Base-by-base conservation (phyloP, 1,140 invertebrate species). In the Diploscapter pachys region DNA sequence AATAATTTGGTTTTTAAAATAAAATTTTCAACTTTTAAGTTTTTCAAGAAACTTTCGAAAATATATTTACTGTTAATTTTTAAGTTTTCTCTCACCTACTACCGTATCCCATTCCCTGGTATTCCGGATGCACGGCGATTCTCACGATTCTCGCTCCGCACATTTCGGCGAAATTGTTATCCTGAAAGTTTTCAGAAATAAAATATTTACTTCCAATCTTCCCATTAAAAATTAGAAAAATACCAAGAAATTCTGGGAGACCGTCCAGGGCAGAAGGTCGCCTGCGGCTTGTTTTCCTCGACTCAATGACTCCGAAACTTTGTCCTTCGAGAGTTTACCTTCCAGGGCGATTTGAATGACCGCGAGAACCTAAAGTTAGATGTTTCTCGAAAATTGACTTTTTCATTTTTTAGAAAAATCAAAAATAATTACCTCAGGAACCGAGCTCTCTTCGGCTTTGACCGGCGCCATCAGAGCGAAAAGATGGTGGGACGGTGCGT, bases 91-190 rank as follows among this genome's bases (percentile, higher is more conserved):
- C 31, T 59, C n/a, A 64, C 77, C 68, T 57, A 72, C 75, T 57
- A 51, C 78, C 73, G 48, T 78, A 72, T 11, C 78, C 78, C 72
- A 72, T 81, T 66, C 91, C 88, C 88, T 98, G 95, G 87, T 97
- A 98, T 80, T 97, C 93, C 0, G 97, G 96, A 90, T 99, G 95
- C 3, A 96, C 98, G 2, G 96, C 96, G 72, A 99, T 96, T 57
- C 96, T 89, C 13, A 99, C 93, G 72, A 99, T 90, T 76, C 96
- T 89, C 13, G 92, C 94, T 5, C 96, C 96, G 75, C 92, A 91
- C 2, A 99, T 88, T 70, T 90, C 90, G 5, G 94, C 92, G 87
- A 99, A 99, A 84, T 97, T 92, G 77, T 91, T 89, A 86, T 98
- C 95, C 78, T 95, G 92, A 86, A 79, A 71, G 57, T 63, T 11